phyloP scores from a whole-genome alignment of 2,888 invertebrate genomes.

The Monochamus alternatus region DNA sequence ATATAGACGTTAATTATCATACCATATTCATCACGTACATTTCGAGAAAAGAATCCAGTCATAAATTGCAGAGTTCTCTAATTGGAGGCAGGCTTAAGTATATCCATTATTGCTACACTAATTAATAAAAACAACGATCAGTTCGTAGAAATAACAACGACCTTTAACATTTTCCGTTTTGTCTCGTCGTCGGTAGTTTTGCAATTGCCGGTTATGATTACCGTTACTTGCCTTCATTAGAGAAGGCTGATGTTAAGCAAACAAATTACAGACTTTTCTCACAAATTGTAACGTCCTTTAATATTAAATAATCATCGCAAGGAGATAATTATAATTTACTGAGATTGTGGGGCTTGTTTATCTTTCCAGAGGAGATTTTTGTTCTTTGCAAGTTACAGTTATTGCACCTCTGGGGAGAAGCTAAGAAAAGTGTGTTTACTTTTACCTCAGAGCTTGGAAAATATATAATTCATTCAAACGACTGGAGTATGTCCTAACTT shows the following conservation, averaged over 20 bases:
- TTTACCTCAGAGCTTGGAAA: too few species aligned
- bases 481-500: too few species aligned
- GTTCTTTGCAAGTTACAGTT: background rate
- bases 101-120: background rate
- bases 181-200: background rate
- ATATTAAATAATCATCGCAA: background rate
- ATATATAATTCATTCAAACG: too few species aligned
- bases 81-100: background rate
- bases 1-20: background rate
- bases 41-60: background rate
- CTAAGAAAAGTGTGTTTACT: too few species aligned
- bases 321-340: slow-evolving; percentile 5
- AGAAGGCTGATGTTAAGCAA: slow-evolving; percentile 2
- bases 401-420: too few species aligned
- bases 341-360: slow-evolving; percentile 15
- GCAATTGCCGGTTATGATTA: background rate
- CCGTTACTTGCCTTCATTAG: slow-evolving; percentile 7
- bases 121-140: background rate
- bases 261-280: slow-evolving; percentile 15
- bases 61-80: background rate
- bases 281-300: slow-evolving; percentile 11
- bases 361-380: slow-evolving; percentile 1
- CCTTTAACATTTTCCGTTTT: slow-evolving; percentile 6
- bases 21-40: background rate
- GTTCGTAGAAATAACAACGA: background rate